A percentile compares a stretch with the other conserved stretches of the same genome.
These are phyloP conservation scores for Thyatira batis DNA, from an alignment of 2,888 invertebrate species.

Conservation along the genomic window DNA sequence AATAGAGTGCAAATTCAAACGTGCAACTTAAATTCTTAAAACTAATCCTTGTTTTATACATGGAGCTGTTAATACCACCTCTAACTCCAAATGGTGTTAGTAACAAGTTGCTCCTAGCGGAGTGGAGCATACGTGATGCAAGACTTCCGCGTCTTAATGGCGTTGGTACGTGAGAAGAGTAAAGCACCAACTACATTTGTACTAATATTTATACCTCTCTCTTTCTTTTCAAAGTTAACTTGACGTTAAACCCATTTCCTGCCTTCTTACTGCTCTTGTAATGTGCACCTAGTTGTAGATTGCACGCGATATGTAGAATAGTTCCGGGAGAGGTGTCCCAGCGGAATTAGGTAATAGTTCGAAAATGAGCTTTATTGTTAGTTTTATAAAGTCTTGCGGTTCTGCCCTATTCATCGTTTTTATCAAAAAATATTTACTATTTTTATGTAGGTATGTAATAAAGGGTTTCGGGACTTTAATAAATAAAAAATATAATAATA, in stretches of 20 bases:
- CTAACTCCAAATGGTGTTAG: conserved; percentile 20
- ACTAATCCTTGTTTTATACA: conserved; percentile 7
- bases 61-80: conserved; percentile 17
- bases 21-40: neutral
- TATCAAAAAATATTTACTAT: no score
- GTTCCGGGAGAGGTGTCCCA: no score
- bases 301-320: neutral
- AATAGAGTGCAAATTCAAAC: neutral
- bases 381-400: no score
- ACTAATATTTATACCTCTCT: conserved; percentile 14
- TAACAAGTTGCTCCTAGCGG: conserved; percentile 14
- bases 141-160: conserved; percentile 12
- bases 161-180: conserved; percentile 12
- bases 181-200: conserved; percentile 6
- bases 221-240: conserved; percentile 4
- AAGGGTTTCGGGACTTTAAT: no score
- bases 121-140: conserved; percentile 8
- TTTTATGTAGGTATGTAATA: no score
- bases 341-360: no score
- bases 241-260: neutral
- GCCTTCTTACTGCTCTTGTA: neutral
- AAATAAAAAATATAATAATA: no score
- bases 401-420: no score
- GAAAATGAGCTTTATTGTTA: no score
- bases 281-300: neutral